Evolutionary conservation across 2,888 invertebrate species (phyloP).

Genomic region (Norana najaformis): DNA sequence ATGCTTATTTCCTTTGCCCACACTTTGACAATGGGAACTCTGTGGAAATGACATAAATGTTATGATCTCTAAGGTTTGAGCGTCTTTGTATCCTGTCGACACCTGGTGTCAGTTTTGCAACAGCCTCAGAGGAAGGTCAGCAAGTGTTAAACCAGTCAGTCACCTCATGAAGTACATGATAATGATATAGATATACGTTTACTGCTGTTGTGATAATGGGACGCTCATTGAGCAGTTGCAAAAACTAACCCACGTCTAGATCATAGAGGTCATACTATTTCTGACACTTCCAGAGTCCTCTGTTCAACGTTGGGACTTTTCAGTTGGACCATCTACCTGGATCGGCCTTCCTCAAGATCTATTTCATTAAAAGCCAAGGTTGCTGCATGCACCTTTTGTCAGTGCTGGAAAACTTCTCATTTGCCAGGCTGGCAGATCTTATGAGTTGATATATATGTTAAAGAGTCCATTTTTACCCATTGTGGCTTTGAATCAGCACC

Average conservation of each 20-base stretch:
- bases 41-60: background rate
- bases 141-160: background rate
- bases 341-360: background rate
- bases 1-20: background rate
- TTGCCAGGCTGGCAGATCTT: background rate
- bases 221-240: background rate
- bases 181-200: background rate
- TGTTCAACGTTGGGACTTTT: background rate
- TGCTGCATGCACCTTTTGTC: background rate
- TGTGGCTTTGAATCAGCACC: background rate
- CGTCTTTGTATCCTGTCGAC: no score
- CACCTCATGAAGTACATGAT: background rate
- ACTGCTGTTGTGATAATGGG: background rate
- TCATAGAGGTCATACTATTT: background rate
- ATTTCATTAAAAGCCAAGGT: background rate
- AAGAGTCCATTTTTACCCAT: background rate
- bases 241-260: background rate
- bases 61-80: no score
- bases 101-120: background rate
- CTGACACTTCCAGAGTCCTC: background rate
- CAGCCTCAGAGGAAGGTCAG: background rate
- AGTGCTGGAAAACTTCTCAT: background rate
- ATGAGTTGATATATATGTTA: background rate
- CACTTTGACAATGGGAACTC: background rate
- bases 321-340: background rate